Percentiles rank a stretch among this genome's conserved stretches.
Evolutionary conservation across 92 coral and sea anemone genomes (phyloP).

Genomic region (Palythoa grandis): DNA sequence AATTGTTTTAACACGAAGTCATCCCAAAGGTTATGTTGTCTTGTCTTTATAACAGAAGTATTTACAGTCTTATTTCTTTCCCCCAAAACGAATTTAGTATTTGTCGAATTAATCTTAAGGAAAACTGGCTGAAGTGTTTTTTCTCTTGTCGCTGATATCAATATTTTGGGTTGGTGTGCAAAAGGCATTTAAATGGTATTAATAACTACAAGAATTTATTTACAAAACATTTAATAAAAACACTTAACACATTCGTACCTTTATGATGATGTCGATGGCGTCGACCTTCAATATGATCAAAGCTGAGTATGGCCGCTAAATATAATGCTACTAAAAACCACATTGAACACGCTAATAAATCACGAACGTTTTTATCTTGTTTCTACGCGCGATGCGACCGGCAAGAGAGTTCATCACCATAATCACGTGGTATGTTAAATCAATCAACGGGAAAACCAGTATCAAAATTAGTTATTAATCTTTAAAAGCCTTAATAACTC

Average conservation of each 20-base stretch:
- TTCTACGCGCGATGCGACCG: background rate
- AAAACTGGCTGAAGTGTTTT: background rate
- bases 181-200: background rate
- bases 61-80: background rate
- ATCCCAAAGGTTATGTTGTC: background rate
- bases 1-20: background rate
- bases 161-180: background rate
- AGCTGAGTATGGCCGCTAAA: constrained; percentile 3
- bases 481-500: background rate
- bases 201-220: background rate
- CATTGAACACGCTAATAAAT: constrained; percentile 5
- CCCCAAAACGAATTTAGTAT: background rate
- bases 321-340: constrained; percentile 21
- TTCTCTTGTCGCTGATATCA: background rate
- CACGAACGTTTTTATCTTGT: background rate
- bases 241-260: background rate
- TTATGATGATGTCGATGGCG: constrained; percentile 14
- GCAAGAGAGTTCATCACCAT: background rate
- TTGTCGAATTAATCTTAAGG: too few species aligned
- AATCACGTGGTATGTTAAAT: constrained; percentile 32
- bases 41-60: background rate
- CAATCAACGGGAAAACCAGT: background rate
- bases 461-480: constrained; percentile 6
- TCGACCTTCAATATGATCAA: background rate
- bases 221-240: constrained; percentile 26